These are phyloP conservation scores for Cladorhizidae sp. DNA, from an alignment of 37 sponge, comb jelly and placozoan genomes.

Conservation along the genomic window DNA sequence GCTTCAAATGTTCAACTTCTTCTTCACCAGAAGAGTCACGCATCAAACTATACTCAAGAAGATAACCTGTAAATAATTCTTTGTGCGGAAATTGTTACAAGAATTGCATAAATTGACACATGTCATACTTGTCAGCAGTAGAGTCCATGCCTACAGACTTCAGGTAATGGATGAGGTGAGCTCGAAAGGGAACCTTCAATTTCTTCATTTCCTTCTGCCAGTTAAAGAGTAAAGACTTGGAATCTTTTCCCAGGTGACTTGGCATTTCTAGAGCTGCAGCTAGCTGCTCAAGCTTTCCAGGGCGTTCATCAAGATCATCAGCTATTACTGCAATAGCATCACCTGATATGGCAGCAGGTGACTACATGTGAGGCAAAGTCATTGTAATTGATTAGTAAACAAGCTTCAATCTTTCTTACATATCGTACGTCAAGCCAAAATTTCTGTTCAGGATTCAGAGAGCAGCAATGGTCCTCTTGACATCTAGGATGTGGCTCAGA, in stretches of 20 bases:
- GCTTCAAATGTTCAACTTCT: too few relatives aligned
- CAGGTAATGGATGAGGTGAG: constrained; percentile 23
- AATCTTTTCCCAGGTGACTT: neutral
- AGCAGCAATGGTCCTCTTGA: neutral
- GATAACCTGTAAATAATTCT: too few relatives aligned
- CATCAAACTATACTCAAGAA: too few relatives aligned
- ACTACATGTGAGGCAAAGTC: neutral
- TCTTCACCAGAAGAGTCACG: too few relatives aligned
- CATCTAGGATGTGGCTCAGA: neutral
- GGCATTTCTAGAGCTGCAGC: constrained; percentile 5
- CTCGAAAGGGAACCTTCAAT: neutral
- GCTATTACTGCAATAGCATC: neutral
- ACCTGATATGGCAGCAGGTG: neutral
- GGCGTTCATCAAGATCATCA: neutral
- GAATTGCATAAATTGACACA: too few relatives aligned
- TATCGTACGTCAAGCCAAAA: constrained; percentile 4
- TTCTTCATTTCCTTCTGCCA: neutral
- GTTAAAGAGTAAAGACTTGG: neutral
- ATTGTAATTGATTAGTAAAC: neutral
- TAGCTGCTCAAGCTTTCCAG: neutral
- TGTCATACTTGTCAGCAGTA: constrained; percentile 7
- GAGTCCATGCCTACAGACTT: neutral
- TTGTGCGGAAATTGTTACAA: too few relatives aligned
- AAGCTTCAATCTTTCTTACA: neutral
- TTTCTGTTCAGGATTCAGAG: neutral